Evolutionary conservation across 2,888 invertebrate genomes (phyloP), one percentile per base, ranked within the genome.

Genomic region (Diaperis boleti): DNA sequence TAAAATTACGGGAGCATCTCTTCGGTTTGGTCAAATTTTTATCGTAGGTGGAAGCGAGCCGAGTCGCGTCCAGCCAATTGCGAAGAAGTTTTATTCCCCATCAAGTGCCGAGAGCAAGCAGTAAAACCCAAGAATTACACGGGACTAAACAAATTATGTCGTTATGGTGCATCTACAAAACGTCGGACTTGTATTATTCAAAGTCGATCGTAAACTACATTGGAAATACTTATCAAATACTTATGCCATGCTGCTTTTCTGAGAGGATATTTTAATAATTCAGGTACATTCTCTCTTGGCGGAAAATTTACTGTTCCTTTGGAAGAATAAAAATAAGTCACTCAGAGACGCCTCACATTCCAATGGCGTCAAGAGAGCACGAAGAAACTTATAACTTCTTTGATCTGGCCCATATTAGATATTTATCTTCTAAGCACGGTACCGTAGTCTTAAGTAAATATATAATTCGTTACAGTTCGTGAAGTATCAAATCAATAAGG

Each of bases 71-170:
- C 61, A 39, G 54, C 55, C 65, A 65, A 65, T 59, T 65, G 59
- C 59, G 35, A 59, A 44, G 62, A 37, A 56, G 60, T 50, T 66
- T 66, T 66, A 66, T 66, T 63, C 45, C 15, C 66, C 60, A 66
- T 60, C 62, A 63, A 63, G 47, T 50, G 62, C 42, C 41, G 49
- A 39, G 45, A 52, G 56, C 62, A 55, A 54, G 55, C 56, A 55
- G 59, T 66, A 66, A 66, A 66, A 60, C 47, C 26, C 35, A 29
- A 44, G 60, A 63, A 63, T 66, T 63, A 63, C 63, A 59, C 20
- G 56, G 56, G 35, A 45, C n/a, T 52, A 41, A 42, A 44, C 49
- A 59, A 54, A 54, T 52, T 10, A 41, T 56, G 41, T 62, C 55
- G 47, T 45, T 35, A 26, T 11, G 52, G 31, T 45, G 61, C 54